Conservation (phyloP, 2,888 invertebrate species). For the Spodoptera picta region DNA sequence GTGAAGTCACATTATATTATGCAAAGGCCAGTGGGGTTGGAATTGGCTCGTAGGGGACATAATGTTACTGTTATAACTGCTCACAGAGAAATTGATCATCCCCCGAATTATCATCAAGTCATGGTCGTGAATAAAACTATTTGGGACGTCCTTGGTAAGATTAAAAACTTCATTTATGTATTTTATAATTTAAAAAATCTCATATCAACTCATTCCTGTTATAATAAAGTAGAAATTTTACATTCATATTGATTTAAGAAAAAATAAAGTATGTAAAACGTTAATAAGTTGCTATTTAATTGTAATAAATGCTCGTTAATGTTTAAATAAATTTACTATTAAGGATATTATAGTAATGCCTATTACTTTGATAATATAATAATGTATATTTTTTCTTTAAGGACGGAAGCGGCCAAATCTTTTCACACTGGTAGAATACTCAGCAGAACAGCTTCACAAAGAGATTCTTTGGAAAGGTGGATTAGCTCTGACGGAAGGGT, state of each 20-base stretch:
- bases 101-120: conserved; percentile 3
- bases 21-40: conserved; percentile 8
- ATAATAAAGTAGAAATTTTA: no score
- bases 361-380: no score
- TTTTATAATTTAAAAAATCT: no score
- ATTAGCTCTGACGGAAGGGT: conserved; percentile 26
- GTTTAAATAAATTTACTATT: no score
- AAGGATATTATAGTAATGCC: no score
- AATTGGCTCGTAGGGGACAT: conserved; percentile 9
- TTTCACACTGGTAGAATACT: conserved; percentile 4
- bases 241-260: no score
- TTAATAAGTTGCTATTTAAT: no score
- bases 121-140: conserved; percentile 4
- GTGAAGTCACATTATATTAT: conserved; percentile 17
- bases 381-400: background rate
- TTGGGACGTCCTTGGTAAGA: conserved; percentile 10
- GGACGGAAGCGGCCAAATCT: conserved; percentile 8
- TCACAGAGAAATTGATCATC: background rate
- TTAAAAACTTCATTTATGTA: no score
- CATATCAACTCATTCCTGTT: no score
- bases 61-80: conserved; percentile 12
- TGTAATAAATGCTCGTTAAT: no score
- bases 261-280: no score
- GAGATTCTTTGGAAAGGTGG: conserved; percentile 28
- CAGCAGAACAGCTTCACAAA: conserved; percentile 20